Percentiles rank a stretch among this genome's conserved stretches.
These are phyloP conservation scores for Sander lucioperca DNA, from an alignment of 2,113 vertebrate species.

Conservation along the genomic window DNA sequence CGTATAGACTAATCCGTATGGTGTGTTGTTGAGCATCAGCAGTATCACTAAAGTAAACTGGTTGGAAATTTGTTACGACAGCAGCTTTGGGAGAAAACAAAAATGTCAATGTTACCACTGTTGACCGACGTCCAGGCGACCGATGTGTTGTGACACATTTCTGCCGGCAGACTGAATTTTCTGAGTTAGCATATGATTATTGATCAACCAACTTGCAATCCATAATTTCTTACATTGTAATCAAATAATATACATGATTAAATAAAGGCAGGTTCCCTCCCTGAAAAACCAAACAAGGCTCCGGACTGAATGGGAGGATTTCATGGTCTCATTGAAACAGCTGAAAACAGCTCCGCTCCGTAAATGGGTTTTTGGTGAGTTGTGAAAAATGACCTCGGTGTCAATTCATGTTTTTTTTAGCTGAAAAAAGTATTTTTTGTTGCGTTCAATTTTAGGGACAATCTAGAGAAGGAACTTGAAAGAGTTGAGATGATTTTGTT, in stretches of 20 bases:
- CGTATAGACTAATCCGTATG: neutral
- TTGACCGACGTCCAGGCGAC: neutral
- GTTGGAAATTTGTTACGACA: neutral
- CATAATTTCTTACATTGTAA: neutral
- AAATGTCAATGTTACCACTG: neutral
- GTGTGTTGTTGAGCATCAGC: neutral
- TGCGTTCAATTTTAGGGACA: too few relatives aligned
- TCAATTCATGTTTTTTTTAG: too few relatives aligned
- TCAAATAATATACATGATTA: neutral
- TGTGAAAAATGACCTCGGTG: neutral
- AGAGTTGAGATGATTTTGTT: too few relatives aligned
- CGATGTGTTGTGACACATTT: neutral
- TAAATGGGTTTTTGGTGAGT: neutral
- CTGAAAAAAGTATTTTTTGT: too few relatives aligned
- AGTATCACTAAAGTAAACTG: neutral
- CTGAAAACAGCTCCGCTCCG: neutral
- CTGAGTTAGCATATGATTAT: neutral
- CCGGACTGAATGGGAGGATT: neutral
- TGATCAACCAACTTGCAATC: neutral
- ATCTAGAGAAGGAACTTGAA: too few relatives aligned
- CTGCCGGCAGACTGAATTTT: neutral
- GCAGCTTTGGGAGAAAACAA: neutral
- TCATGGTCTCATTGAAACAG: neutral
- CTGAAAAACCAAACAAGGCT: too few relatives aligned
- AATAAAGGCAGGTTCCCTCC: too few relatives aligned